Conservation (phyloP, 1,140 invertebrate genomes). For the Dufourea novaeangliae region DNA sequence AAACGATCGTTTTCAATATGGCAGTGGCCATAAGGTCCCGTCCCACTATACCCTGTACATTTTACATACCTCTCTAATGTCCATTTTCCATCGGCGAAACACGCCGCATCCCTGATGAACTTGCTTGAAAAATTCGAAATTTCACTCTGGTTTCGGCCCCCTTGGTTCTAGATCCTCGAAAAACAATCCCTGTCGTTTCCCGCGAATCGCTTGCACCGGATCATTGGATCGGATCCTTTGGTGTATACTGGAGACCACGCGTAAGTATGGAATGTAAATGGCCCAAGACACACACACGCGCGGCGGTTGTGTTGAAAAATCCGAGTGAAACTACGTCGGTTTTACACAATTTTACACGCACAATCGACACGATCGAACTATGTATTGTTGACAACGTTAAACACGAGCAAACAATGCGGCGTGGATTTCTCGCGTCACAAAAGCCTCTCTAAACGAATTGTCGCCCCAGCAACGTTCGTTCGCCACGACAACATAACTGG, state of each 20-base stretch:
- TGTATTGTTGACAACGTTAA: too few species aligned
- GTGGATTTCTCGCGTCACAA: slow-evolving; percentile 5
- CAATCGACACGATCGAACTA: not conserved
- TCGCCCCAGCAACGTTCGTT: slow-evolving; percentile 70
- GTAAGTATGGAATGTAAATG: slow-evolving; percentile 43
- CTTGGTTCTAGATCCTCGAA: not conserved
- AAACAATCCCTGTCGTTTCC: not conserved
- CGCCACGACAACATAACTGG: slow-evolving; percentile 80
- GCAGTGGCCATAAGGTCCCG: slow-evolving; percentile 28
- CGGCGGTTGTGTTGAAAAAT: not conserved
- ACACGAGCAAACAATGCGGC: slow-evolving; percentile 9
- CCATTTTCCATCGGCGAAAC: slow-evolving; percentile 50
- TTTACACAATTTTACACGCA: not conserved
- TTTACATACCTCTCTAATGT: slow-evolving; percentile 54
- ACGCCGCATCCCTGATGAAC: slow-evolving; percentile 44
- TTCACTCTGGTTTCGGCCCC: not conserved
- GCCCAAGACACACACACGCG: too few species aligned
- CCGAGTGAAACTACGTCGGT: not conserved
- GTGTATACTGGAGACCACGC: slow-evolving; percentile 31
- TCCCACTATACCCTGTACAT: slow-evolving; percentile 11
- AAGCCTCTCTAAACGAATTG: slow-evolving; percentile 38
- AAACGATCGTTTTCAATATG: slow-evolving; percentile 57
- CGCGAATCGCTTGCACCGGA: not conserved
- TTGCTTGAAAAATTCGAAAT: not conserved
- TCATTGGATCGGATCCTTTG: too few species aligned